Evolutionary conservation across 2,113 vertebrate species (phyloP).

Genomic region (Nothoprocta pentlandii): DNA sequence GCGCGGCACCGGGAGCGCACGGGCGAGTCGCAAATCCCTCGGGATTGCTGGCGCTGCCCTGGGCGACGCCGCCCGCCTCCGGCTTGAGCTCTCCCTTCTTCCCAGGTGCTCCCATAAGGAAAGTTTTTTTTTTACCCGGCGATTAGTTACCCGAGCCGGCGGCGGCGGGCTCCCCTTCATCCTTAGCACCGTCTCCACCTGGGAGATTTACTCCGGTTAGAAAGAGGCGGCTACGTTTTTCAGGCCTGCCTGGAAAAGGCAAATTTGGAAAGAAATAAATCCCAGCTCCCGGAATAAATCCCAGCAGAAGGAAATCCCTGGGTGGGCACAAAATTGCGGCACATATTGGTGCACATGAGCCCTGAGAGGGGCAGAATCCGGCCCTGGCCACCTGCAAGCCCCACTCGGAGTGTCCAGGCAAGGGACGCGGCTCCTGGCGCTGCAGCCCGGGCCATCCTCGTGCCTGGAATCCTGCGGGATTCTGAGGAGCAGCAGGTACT

Average conservation of each 20-base stretch:
- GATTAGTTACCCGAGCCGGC: neutral
- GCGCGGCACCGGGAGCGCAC: neutral
- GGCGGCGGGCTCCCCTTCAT: neutral
- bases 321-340: neutral
- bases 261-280: neutral
- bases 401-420: neutral
- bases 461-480: neutral
- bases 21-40: too few relatives aligned
- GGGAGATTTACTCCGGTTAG: neutral
- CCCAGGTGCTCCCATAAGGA: neutral
- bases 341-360: fast-evolving
- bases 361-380: neutral
- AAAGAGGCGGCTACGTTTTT: neutral
- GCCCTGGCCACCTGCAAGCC: neutral
- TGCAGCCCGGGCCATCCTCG: too few relatives aligned
- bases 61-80: neutral
- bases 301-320: neutral
- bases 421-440: neutral
- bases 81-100: neutral
- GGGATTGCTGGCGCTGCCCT: too few relatives aligned
- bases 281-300: neutral
- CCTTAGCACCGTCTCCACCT: neutral
- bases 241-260: neutral
- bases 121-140: neutral
- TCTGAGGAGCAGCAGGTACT: neutral